phyloP scores from a whole-genome alignment of 2,888 invertebrate species.

The Meloe dianella region DNA sequence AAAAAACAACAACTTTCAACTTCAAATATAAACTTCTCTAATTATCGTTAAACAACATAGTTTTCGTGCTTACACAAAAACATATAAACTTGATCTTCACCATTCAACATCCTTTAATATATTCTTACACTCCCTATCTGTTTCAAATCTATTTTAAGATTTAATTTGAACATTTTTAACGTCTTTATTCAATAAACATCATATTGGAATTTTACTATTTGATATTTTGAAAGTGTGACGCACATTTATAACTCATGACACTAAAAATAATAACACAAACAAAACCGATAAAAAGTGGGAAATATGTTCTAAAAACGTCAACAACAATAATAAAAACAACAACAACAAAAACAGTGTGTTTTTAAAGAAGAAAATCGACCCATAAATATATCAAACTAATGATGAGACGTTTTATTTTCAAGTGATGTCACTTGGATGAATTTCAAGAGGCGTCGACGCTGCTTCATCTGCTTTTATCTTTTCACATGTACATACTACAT shows the following conservation, averaged over 20 bases:
- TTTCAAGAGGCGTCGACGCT: slow-evolving; percentile 40
- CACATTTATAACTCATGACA: background rate
- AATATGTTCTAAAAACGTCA: background rate
- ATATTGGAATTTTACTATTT: background rate
- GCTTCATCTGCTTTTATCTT: slow-evolving; percentile 39
- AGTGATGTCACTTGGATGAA: slow-evolving; percentile 46
- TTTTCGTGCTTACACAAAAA: background rate
- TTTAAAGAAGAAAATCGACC: slow-evolving; percentile 24
- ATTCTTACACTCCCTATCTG: background rate
- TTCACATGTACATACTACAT: slow-evolving; percentile 13
- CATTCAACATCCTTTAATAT: background rate
- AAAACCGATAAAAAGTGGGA: background rate
- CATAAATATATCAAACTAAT: slow-evolving; percentile 48
- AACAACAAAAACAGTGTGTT: background rate
- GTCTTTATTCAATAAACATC: background rate
- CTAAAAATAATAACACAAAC: background rate
- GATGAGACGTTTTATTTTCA: slow-evolving; percentile 48
- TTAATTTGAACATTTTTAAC: background rate
- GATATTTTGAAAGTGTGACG: background rate
- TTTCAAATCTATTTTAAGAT: background rate
- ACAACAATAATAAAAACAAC: background rate
- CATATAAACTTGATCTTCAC: background rate
- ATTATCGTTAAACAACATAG: background rate
- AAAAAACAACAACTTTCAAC: background rate
- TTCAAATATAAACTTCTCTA: background rate